Conservation (phyloP, 2,113 vertebrate species). For the Pteronura brasiliensis region DNA sequence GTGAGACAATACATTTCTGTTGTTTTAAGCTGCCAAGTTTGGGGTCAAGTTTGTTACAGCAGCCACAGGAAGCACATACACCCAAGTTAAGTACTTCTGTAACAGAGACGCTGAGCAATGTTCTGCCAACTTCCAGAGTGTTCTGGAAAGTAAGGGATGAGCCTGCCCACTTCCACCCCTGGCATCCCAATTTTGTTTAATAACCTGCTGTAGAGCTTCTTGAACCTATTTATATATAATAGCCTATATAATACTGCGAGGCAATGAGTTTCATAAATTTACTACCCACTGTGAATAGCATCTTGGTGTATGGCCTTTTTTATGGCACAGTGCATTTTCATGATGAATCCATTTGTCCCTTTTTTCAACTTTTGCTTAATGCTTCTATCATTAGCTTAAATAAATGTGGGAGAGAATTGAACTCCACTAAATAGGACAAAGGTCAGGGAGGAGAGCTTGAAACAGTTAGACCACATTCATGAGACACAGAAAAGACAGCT, state of each 20-base stretch:
- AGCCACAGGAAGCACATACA: neutral
- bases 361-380: slow-evolving; percentile 68
- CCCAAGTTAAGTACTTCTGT: neutral
- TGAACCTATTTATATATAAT: slow-evolving; percentile 57
- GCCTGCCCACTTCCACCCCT: neutral
- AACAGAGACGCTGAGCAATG: neutral
- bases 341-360: slow-evolving; percentile 63
- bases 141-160: neutral
- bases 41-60: neutral
- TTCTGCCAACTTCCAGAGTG: neutral
- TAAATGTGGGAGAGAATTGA: slow-evolving; percentile 56
- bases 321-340: slow-evolving; percentile 40
- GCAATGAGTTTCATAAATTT: slow-evolving; percentile 55
- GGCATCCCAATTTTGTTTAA: slow-evolving; percentile 32
- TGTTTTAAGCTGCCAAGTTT: neutral
- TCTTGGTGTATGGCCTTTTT: slow-evolving; percentile 40
- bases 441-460: slow-evolving; percentile 48
- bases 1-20: neutral
- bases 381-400: slow-evolving; percentile 68
- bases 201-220: neutral
- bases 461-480: slow-evolving; percentile 31
- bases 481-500: slow-evolving; percentile 39
- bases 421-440: slow-evolving; percentile 56
- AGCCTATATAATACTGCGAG: slow-evolving; percentile 39
- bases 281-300: slow-evolving; percentile 35